Conservation (phyloP, 2,888 invertebrate genomes). For the Phragmatobia fuliginosa region DNA sequence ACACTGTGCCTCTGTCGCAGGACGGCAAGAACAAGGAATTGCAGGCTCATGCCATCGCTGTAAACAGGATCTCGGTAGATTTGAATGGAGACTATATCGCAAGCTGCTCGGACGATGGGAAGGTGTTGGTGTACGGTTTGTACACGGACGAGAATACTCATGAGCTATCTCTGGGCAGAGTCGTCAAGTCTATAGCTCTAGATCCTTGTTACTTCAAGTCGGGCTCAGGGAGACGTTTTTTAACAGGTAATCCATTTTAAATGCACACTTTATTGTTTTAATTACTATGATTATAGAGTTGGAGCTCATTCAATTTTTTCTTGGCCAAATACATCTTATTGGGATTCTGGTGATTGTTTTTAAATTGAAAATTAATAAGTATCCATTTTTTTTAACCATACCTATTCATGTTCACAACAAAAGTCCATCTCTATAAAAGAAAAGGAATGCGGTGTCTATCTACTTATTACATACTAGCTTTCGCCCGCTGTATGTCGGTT, state of each 20-base stretch:
- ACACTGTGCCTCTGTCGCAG: conserved; percentile 87
- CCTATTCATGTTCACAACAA: no score
- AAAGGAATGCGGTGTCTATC: no score
- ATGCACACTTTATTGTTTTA: neutral
- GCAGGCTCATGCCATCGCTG: conserved; percentile 94
- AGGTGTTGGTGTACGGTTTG: conserved; percentile 94
- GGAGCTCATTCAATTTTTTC: neutral
- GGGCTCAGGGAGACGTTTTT: conserved; percentile 92
- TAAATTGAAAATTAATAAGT: no score
- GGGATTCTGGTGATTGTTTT: neutral
- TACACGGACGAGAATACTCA: conserved; percentile 94
- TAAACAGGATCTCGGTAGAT: conserved; percentile 98
- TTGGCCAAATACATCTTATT: neutral
- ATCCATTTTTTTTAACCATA: no score
- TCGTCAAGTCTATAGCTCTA: conserved; percentile 94
- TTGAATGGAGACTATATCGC: conserved; percentile 97
- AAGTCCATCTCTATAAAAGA: neutral
- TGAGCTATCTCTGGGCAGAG: conserved; percentile 91
- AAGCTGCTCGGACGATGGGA: conserved; percentile 96
- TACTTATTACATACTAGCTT: no score
- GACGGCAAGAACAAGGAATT: conserved; percentile 89
- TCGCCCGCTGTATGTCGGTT: no score
- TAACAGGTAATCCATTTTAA: conserved; percentile 84
- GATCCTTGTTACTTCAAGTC: conserved; percentile 94
- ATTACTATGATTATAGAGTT: neutral